Base-by-base conservation (phyloP, 1,140 invertebrate genomes). In the Polypedilum vanderplanki region DNA sequence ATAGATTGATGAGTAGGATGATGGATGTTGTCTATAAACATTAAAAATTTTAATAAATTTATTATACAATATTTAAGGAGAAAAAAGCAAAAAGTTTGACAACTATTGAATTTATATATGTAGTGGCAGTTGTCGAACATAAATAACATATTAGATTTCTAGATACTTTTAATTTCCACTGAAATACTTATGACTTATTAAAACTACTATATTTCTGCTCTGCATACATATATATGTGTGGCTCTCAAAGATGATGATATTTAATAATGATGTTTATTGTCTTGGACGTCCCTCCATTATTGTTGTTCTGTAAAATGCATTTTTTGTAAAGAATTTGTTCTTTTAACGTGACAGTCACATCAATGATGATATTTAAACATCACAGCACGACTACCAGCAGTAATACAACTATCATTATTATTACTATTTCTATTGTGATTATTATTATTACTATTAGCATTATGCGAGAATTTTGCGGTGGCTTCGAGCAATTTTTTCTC, bases 261-360 rank as follows among this genome's bases (percentile, higher is more conserved):
- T 70, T 10, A 10, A 9, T 18, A 70, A 20, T 10, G 9, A 70
- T 70, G 5, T 70, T 70, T 7, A 70, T 17, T 0, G 5, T 70
- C 18, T 70, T 70, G 1, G 17, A 70, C 18, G 20, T 18, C 18
- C 9, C 65, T 57, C 9, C 65, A 22, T 18, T 70, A 10, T 20
- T 70, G 20, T 20, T 70, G 20, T 20, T 70, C 65, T 70, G 65
- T 70, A 70, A 70, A 57, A 70, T 70, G 65, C 65, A 70, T 70
- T 18, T 70, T 22, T 20, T 67, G 17, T 20, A 70, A 12, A 57
- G 4, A 57, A 57, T 15, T n/a, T 57, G 1, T 57, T 15, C 15
- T n/a, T 15, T 46, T 2, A 12, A 46, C 15, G 41, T 57, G 46
- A 57, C 46, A 57, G 18, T 70, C 65, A 70, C 17, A 20, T 70